Conservation (phyloP, 2,888 invertebrate genomes). For the Sminthurinus aureus region DNA sequence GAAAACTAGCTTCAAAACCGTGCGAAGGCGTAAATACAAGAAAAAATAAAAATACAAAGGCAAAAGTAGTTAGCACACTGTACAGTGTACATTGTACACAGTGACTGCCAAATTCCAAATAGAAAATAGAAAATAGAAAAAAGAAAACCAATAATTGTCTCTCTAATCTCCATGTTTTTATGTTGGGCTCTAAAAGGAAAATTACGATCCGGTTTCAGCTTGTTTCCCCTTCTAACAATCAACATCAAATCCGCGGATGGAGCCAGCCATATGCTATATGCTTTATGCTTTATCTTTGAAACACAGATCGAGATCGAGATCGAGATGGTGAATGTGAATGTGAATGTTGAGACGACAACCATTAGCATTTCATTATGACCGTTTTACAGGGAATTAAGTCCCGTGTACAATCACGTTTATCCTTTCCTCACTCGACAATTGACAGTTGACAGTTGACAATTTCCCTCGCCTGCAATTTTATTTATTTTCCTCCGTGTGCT, state of each 20-base stretch:
- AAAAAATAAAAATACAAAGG: background rate
- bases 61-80: too few relatives aligned
- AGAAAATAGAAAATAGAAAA: background rate
- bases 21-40: too few relatives aligned
- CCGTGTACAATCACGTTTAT: background rate
- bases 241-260: background rate
- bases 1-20: too few relatives aligned
- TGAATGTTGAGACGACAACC: background rate
- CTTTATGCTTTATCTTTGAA: too few relatives aligned
- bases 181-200: too few relatives aligned
- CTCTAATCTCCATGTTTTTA: background rate
- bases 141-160: background rate
- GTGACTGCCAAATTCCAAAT: background rate
- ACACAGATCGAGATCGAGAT: background rate
- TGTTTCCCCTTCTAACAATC: background rate
- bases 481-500: too few relatives aligned
- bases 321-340: background rate
- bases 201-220: background rate
- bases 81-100: too few relatives aligned
- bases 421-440: background rate
- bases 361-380: slow-evolving; percentile 18
- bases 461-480: background rate
- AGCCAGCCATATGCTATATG: background rate
- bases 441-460: background rate
- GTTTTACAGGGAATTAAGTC: background rate